Evolutionary conservation across 2,888 invertebrate species (phyloP), one percentile per base, ranked within the genome.

Genomic region (Lasioglossum leucozonium): DNA sequence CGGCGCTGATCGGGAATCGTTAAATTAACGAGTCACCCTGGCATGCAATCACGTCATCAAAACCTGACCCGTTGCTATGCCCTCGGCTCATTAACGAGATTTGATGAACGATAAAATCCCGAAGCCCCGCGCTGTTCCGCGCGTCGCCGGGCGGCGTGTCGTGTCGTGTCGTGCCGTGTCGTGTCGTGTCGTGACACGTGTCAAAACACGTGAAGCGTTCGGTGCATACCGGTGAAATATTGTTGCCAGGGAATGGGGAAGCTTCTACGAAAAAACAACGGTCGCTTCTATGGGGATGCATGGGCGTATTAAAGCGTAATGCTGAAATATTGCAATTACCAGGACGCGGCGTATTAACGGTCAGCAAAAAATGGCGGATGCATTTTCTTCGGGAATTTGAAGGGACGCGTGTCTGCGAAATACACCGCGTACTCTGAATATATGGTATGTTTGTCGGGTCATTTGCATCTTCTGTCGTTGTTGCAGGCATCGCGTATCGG

Each of bases 71-170:
- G 34, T 37, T 40, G 65, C 69, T 81, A 81, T 55, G 79, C 78
- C 51, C 72, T 74, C 22, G 77, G 44, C 72, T 85, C 82, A 77
- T 89, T 89, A 87, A 83, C 73, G 51, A 67, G 55, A 82, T 80
- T 81, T 74, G 80, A 85, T 78, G n/a, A 81, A 30, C 76, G 76
- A 81, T 83, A 84, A 87, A 89, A 87, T 80, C 69, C 58, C 58
- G 37, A 62, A 26, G 47, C 22, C 40, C 5, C 22, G n/a, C 26
- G 26, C 26, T 62, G 58, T 16, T 30, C 58, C 26, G 58, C 5
- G 13, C 26, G 16, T 5, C 5, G 26, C 5, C 4, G 58, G 6
- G 58, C 26, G 30, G 30, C 2, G 58, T 10, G 37, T 11, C 30
- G 30, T 51, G 72, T 40, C 72, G 65, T 26, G 72, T 34, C 34